Evolutionary conservation across 2,113 vertebrate species (phyloP).

Genomic region (Hucho hucho): DNA sequence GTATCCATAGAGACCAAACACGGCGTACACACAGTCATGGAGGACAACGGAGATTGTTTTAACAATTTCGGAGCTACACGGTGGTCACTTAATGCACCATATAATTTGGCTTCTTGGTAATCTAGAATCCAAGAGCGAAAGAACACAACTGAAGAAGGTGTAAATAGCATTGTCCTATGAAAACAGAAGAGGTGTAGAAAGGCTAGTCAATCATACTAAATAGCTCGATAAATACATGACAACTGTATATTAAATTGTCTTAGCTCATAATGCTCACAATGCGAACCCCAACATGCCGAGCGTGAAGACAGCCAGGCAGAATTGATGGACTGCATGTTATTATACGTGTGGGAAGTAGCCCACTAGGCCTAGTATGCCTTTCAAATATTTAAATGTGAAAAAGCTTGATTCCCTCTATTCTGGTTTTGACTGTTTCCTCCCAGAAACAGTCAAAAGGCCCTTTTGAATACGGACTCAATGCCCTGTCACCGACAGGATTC

Average conservation of each 20-base stretch:
- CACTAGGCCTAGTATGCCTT: conserved; percentile 11
- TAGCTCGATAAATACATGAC: no score
- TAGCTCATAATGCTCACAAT: no score
- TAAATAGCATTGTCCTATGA: no score
- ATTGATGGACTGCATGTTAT: conserved; percentile 29
- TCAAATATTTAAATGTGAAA: conserved; percentile 35
- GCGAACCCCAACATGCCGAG: neutral
- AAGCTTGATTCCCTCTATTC: conserved; percentile 23
- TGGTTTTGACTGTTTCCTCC: conserved; percentile 29
- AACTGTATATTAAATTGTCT: no score
- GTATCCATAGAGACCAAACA: conserved; percentile 44
- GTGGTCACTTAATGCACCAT: conserved; percentile 4
- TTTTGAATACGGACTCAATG: conserved; percentile 40
- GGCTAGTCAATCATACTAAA: no score
- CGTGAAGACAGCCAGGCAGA: conserved; percentile 19
- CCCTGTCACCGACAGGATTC: conserved; percentile 30
- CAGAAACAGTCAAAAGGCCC: conserved; percentile 24
- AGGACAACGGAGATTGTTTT: neutral
- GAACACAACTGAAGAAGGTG: no score
- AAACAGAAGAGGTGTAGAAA: no score
- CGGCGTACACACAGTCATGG: conserved; percentile 10
- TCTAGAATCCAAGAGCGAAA: no score
- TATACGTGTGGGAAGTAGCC: conserved; percentile 42
- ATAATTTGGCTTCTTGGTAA: neutral
- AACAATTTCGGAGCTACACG: neutral